Evolutionary conservation across 1,140 invertebrate species (phyloP).

Genomic region (Drosophila nigrodunni): DNA sequence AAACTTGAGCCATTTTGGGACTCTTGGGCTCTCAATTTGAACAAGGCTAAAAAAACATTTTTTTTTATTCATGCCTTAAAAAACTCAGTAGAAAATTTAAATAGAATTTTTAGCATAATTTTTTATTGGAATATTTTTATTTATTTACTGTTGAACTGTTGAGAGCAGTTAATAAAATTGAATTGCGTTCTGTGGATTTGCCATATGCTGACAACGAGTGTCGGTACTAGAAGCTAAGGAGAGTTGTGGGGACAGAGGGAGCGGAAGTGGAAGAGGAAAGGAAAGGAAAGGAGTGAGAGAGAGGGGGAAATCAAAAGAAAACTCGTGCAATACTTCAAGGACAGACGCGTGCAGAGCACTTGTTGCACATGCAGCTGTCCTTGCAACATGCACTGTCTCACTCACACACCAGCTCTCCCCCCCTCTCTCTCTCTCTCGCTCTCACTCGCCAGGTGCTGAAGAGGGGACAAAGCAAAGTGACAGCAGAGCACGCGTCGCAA

Average conservation of each 20-base stretch:
- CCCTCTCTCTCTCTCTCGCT: neutral
- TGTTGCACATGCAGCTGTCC: conserved; percentile 32
- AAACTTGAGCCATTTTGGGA: no score
- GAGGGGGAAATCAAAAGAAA: neutral
- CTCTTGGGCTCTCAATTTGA: no score
- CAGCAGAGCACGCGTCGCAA: conserved; percentile 64
- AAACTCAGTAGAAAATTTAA: no score
- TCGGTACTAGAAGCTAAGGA: neutral
- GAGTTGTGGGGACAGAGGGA: neutral
- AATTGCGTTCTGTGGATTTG: conserved; percentile 1
- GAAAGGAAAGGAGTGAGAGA: neutral
- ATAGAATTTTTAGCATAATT: no score
- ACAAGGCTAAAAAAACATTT: no score
- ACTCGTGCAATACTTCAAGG: conserved; percentile 1
- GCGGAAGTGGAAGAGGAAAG: neutral
- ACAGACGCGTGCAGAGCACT: conserved; percentile 24
- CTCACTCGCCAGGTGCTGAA: neutral
- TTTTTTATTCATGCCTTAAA: no score
- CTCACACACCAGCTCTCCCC: neutral
- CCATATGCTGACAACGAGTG: conserved; percentile 1
- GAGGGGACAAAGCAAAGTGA: conserved; percentile 3
- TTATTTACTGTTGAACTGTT: neutral
- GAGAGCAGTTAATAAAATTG: neutral
- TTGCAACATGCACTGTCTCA: neutral
- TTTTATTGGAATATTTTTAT: no score